These are phyloP conservation scores for Xenops minutus DNA, from an alignment of 2,797 vertebrate genomes.

Conservation along the genomic window DNA sequence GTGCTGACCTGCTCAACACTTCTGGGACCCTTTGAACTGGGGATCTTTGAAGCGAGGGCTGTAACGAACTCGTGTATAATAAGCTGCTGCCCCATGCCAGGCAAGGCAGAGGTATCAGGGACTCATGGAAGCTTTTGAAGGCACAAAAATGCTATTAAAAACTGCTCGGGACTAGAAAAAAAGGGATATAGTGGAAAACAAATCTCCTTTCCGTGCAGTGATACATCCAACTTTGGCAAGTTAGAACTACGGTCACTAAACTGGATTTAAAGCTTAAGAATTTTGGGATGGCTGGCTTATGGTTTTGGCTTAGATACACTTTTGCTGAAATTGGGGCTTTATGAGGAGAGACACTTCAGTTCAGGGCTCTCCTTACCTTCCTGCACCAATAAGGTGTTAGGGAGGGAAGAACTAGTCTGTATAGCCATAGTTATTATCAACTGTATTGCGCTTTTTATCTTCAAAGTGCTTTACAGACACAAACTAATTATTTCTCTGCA, in stretches of 20 bases:
- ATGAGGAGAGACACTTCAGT: neutral
- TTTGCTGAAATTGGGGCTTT: neutral
- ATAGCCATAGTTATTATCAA: slow-evolving; percentile 70
- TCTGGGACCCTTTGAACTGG: slow-evolving; percentile 61
- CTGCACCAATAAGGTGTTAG: slow-evolving; percentile 26
- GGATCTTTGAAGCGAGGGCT: slow-evolving; percentile 54
- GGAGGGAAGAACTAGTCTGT: slow-evolving; percentile 46
- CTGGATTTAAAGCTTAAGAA: neutral
- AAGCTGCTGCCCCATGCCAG: slow-evolving; percentile 67
- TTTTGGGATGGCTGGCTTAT: neutral
- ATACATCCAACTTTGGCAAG: neutral
- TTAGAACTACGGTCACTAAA: slow-evolving; percentile 4
- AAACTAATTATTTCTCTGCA: slow-evolving; percentile 70
- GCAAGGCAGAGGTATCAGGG: slow-evolving; percentile 44
- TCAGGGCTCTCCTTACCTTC: slow-evolving; percentile 15
- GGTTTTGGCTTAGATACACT: neutral
- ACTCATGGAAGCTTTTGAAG: slow-evolving; percentile 64
- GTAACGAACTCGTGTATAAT: slow-evolving; percentile 67
- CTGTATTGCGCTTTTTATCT: slow-evolving; percentile 70
- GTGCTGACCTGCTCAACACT: slow-evolving; percentile 62
- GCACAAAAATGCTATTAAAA: slow-evolving; percentile 58
- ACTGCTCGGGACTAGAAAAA: slow-evolving; percentile 13
- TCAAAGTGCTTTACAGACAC: slow-evolving; percentile 69
- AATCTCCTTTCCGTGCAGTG: neutral
- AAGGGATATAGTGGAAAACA: slow-evolving; percentile 26